Percentiles rank a stretch among this genome's conserved stretches.
Conservation (phyloP, 30 jellyfish, hydroid and myxozoan genomes). For the Morbakka virulenta region DNA sequence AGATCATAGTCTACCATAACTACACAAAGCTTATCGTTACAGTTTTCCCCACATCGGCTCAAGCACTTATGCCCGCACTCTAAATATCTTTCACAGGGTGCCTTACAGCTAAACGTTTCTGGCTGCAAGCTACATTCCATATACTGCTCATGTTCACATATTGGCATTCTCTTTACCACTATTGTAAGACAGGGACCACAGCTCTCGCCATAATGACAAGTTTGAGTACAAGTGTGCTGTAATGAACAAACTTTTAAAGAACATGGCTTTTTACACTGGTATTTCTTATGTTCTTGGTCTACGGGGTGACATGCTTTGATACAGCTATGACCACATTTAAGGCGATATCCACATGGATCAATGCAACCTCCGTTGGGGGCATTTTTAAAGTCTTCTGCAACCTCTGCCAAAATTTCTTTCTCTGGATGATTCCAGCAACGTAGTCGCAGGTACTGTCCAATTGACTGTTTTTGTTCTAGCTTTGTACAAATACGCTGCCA, state of each 20-base stretch:
- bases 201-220: conserved; percentile 47
- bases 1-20: not conserved
- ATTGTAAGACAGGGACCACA: conserved; percentile 61
- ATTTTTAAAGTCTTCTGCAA: conserved; percentile 29
- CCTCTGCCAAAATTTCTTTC: conserved; percentile 9
- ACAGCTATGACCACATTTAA: conserved; percentile 72
- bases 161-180: conserved; percentile 44
- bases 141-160: conserved; percentile 51
- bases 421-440: conserved; percentile 72
- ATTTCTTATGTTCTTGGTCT: conserved; percentile 38
- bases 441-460: conserved; percentile 22
- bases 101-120: conserved; percentile 12
- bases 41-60: no score
- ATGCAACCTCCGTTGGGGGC: conserved; percentile 94
- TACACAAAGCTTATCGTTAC: no score
- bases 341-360: conserved; percentile 35
- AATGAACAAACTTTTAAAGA: conserved; percentile 13
- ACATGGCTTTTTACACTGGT: conserved; percentile 50
- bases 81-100: not conserved
- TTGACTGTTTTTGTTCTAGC: conserved; percentile 7
- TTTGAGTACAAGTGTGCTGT: conserved; percentile 20
- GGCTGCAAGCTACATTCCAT: conserved; percentile 25
- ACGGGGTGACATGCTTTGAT: conserved; percentile 64
- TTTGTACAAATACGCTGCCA: conserved; percentile 65
- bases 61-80: conserved; percentile 27